A percentile compares a stretch with the other conserved stretches of the same genome.
Conservation (phyloP, 2,113 vertebrate species). For the Menidia beryllina region DNA sequence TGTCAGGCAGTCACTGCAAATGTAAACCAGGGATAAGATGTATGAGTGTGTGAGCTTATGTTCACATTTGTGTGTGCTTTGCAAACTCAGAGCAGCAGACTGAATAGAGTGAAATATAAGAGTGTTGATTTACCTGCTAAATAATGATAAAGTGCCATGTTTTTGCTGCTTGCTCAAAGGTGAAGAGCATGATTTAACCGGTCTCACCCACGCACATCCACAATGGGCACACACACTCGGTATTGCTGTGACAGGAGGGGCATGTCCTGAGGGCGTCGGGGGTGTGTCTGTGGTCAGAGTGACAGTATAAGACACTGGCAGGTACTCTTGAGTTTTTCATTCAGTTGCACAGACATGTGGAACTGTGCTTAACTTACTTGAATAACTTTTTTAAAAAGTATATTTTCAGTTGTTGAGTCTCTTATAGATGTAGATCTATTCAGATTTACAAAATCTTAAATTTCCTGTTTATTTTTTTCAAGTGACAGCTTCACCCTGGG, state of each 20-base stretch:
- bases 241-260: conserved; percentile 47
- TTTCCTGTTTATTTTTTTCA: conserved; percentile 1
- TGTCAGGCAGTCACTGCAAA: background rate
- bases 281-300: conserved; percentile 73
- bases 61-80: background rate
- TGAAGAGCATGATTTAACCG: conserved; percentile 36
- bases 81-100: background rate
- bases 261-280: conserved; percentile 50
- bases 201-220: conserved; percentile 16
- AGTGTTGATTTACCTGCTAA: conserved; percentile 35
- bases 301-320: conserved; percentile 78
- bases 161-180: conserved; percentile 46
- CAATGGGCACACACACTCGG: conserved; percentile 12
- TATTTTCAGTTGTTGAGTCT: background rate
- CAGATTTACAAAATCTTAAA: background rate
- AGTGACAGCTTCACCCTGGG: background rate
- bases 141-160: conserved; percentile 43
- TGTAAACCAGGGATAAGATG: background rate
- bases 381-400: background rate
- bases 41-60: too few relatives aligned
- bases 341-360: conserved; percentile 35
- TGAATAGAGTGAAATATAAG: conserved; percentile 14
- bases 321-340: conserved; percentile 60
- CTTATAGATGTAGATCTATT: background rate
- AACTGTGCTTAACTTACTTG: conserved; percentile 16